Evolutionary conservation across 2,797 vertebrate genomes (phyloP).

Genomic region (Falco berigora): DNA sequence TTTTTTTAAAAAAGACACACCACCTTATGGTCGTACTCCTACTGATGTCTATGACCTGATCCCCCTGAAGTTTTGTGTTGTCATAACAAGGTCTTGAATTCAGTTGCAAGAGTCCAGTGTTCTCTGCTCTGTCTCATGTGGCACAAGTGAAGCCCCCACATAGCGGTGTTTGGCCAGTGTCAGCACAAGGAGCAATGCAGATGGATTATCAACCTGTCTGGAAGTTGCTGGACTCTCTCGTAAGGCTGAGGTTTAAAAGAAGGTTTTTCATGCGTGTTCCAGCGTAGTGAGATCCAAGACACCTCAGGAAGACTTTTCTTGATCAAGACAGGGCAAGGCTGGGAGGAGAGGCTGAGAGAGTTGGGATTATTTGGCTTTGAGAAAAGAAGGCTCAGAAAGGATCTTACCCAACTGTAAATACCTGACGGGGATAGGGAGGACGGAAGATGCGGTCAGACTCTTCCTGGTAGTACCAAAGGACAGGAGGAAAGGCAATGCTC

Average conservation of each 20-base stretch:
- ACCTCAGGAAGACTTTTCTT: not conserved
- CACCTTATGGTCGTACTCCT: not conserved
- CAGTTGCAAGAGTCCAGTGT: not conserved
- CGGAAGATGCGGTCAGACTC: not conserved
- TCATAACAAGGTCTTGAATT: not conserved
- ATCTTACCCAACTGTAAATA: not conserved
- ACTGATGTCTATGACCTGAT: not conserved
- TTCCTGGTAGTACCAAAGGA: not conserved
- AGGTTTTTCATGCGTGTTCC: not conserved
- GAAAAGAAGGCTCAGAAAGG: not conserved
- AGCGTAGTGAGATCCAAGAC: not conserved
- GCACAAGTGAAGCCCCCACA: not conserved
- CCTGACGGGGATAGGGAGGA: not conserved
- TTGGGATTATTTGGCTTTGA: not conserved
- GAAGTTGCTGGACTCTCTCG: not conserved
- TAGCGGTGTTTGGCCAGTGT: not conserved
- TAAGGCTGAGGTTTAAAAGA: not conserved
- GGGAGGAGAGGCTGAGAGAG: not conserved
- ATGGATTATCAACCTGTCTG: not conserved
- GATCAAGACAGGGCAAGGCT: not conserved
- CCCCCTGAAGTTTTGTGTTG: not conserved
- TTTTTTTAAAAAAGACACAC: not conserved
- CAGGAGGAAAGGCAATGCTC: not conserved
- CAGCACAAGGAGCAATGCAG: not conserved
- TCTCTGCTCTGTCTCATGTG: not conserved